phyloP scores from a whole-genome alignment of 2,113 vertebrate species.

The Aleadryas rufinucha region DNA sequence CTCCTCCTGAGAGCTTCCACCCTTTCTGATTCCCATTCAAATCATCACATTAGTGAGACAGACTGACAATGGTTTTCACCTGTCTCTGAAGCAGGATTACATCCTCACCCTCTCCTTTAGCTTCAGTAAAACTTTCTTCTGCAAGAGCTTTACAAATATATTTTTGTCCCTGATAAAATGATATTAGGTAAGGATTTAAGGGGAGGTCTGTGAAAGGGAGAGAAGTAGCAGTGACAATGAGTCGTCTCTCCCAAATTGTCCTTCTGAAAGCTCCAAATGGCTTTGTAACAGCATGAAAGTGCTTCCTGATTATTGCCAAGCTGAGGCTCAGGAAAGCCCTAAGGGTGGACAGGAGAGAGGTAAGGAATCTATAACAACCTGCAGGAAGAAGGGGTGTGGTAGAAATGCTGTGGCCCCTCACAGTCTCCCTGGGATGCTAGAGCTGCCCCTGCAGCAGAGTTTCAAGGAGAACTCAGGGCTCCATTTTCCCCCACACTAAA shows the following conservation, averaged over 20 bases:
- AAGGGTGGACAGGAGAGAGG: background rate
- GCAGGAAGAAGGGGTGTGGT: background rate
- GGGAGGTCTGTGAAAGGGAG: background rate
- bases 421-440: background rate
- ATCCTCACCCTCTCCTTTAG: background rate
- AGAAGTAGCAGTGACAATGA: background rate
- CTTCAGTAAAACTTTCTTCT: background rate
- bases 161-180: background rate
- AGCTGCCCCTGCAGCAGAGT: background rate
- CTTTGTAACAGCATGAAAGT: background rate
- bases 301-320: background rate
- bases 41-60: background rate
- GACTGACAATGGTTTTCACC: background rate
- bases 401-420: background rate
- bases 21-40: background rate
- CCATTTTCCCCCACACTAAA: accelerated
- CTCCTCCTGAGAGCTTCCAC: background rate
- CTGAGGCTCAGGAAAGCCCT: background rate
- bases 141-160: background rate
- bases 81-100: background rate
- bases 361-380: background rate
- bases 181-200: background rate
- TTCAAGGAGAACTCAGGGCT: background rate
- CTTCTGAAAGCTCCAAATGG: constrained; percentile 25
- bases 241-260: background rate